A percentile compares a stretch with the other conserved stretches of the same genome.
phyloP scores from a whole-genome alignment of 2,113 vertebrate genomes.

The Furnarius figulus region DNA sequence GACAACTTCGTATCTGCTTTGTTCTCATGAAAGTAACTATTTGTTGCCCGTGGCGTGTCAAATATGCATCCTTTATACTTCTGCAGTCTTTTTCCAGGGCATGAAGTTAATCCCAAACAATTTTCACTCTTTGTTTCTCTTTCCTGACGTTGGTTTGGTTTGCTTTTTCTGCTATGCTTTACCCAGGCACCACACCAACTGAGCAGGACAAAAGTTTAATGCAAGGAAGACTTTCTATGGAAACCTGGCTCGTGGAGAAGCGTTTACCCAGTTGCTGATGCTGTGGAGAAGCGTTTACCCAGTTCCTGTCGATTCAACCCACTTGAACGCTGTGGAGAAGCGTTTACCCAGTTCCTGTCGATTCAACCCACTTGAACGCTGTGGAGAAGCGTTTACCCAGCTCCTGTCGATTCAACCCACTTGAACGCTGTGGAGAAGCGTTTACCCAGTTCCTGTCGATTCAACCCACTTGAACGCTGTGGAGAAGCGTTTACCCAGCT shows the following conservation, averaged over 20 bases:
- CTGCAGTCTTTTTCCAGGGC: not conserved
- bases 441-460: too few relatives aligned
- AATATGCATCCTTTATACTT: not conserved
- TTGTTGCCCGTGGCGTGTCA: not conserved
- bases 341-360: too few relatives aligned
- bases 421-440: not conserved
- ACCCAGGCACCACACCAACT: not conserved
- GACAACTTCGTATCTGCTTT: not conserved
- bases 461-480: too few relatives aligned
- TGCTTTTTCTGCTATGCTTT: not conserved
- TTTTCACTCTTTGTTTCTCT: not conserved
- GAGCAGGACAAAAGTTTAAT: not conserved
- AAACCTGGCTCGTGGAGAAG: not conserved
- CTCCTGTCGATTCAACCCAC: not conserved
- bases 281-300: too few relatives aligned
- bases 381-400: too few relatives aligned
- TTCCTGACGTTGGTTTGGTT: not conserved
- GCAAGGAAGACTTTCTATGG: not conserved
- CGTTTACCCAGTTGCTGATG: not conserved
- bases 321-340: not conserved
- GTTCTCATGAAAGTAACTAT: not conserved
- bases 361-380: too few relatives aligned
- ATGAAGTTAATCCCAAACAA: not conserved
- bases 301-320: not conserved
- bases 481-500: too few relatives aligned